phyloP scores from a whole-genome alignment of 2,797 vertebrate species.

The Urocyon cinereoargenteus region DNA sequence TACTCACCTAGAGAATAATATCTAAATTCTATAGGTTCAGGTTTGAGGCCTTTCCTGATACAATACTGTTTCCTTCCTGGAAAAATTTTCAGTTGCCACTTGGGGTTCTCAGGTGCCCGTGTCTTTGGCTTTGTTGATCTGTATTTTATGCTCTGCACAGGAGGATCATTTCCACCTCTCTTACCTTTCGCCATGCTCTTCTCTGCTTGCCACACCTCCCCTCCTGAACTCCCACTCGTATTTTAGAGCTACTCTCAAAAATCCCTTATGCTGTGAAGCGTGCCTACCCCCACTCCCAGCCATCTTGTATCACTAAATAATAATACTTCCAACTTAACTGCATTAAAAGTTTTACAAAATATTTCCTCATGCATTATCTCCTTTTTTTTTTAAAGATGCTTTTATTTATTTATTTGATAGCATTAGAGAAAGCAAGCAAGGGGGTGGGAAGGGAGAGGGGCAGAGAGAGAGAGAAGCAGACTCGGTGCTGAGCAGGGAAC shows the following conservation, averaged over 20 bases:
- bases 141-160: not conserved
- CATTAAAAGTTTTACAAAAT: not conserved
- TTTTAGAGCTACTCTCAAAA: not conserved
- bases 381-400: not conserved
- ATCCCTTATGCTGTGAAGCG: not conserved
- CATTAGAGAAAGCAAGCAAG: not conserved
- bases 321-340: not conserved
- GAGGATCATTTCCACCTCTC: not conserved
- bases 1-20: not conserved
- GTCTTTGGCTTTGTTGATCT: not conserved
- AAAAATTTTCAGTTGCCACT: not conserved
- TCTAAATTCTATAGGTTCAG: not conserved
- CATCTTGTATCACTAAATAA: not conserved
- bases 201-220: not conserved
- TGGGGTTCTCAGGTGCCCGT: not conserved
- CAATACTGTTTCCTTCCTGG: not conserved
- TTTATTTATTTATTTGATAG: not conserved
- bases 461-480: not conserved
- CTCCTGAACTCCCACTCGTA: not conserved
- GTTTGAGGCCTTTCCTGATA: not conserved
- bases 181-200: not conserved
- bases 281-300: accelerated
- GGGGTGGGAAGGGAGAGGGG: not conserved
- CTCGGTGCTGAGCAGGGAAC: not conserved
- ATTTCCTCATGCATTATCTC: not conserved